Evolutionary conservation across 2,888 invertebrate genomes (phyloP).

Genomic region (Hypselothyrea guttata): DNA sequence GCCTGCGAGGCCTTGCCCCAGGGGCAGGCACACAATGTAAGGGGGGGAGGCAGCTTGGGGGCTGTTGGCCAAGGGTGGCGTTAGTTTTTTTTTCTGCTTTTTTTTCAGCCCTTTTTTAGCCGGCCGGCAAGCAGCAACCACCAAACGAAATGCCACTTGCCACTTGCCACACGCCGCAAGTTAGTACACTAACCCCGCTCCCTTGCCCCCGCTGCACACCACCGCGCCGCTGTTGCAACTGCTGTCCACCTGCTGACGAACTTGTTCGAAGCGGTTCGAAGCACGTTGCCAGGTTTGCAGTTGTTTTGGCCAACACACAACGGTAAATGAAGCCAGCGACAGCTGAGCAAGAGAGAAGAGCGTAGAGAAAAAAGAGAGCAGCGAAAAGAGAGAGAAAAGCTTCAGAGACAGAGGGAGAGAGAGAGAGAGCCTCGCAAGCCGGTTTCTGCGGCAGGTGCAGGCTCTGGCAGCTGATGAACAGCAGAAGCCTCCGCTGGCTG

Average conservation of each 20-base stretch:
- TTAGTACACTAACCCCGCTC: neutral
- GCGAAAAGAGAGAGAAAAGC: neutral
- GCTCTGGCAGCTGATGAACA: slow-evolving; percentile 25
- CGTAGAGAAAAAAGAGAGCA: neutral
- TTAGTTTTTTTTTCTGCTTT: slow-evolving; percentile 43
- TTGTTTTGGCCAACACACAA: slow-evolving; percentile 37
- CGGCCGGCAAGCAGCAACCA: slow-evolving; percentile 60
- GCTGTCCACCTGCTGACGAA: slow-evolving; percentile 51
- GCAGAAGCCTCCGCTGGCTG: slow-evolving; percentile 32
- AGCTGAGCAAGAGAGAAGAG: slow-evolving; percentile 2
- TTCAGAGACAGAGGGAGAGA: neutral
- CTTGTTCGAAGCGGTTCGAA: slow-evolving; percentile 69
- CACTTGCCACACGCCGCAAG: neutral
- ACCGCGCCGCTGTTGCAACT: neutral
- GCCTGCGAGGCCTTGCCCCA: slow-evolving; percentile 43
- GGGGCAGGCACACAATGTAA: neutral
- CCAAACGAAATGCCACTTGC: slow-evolving; percentile 37
- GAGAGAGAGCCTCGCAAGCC: slow-evolving; percentile 29
- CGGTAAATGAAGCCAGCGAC: slow-evolving; percentile 40
- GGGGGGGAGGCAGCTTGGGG: neutral
- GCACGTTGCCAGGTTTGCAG: slow-evolving; percentile 65
- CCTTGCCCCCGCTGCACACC: slow-evolving; percentile 13
- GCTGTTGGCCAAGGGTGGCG: slow-evolving; percentile 22
- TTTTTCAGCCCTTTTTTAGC: slow-evolving; percentile 64
- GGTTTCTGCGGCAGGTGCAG: slow-evolving; percentile 56